Conservation (phyloP, 1,140 invertebrate species). For the Drosophila elegans region DNA sequence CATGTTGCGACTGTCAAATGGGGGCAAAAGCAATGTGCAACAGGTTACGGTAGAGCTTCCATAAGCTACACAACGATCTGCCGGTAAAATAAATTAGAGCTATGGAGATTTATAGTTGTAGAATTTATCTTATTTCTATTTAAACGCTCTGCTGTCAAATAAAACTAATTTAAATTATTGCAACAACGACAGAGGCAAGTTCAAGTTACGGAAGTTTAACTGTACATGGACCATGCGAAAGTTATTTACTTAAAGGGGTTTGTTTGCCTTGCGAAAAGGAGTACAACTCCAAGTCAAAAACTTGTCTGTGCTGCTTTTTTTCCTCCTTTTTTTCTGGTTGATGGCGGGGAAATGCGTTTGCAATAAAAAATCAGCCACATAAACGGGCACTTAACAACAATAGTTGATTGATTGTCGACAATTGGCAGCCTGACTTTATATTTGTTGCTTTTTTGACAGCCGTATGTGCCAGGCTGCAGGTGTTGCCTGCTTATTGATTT, state of each 20-base stretch:
- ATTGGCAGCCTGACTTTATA: slow-evolving; percentile 52
- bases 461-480: slow-evolving; percentile 48
- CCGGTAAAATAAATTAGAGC: no score
- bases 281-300: slow-evolving; percentile 11
- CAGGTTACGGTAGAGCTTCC: slow-evolving; percentile 18
- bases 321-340: slow-evolving; percentile 29
- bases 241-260: slow-evolving; percentile 2
- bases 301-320: slow-evolving; percentile 13
- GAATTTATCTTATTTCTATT: no score
- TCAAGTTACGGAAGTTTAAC: not conserved
- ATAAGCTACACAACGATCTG: not conserved
- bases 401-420: slow-evolving; percentile 78
- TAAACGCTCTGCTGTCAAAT: no score
- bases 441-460: slow-evolving; percentile 55
- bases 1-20: slow-evolving; percentile 26
- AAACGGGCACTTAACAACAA: slow-evolving; percentile 66
- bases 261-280: not conserved
- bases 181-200: no score
- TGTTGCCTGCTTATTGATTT: slow-evolving; percentile 65
- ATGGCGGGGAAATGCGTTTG: slow-evolving; percentile 64
- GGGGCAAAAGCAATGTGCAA: slow-evolving; percentile 29
- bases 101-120: no score
- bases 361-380: slow-evolving; percentile 65
- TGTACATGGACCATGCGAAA: slow-evolving; percentile 1
- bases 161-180: no score